Evolutionary conservation across 1,140 invertebrate species (phyloP).

Genomic region (Hyles euphorbiae): DNA sequence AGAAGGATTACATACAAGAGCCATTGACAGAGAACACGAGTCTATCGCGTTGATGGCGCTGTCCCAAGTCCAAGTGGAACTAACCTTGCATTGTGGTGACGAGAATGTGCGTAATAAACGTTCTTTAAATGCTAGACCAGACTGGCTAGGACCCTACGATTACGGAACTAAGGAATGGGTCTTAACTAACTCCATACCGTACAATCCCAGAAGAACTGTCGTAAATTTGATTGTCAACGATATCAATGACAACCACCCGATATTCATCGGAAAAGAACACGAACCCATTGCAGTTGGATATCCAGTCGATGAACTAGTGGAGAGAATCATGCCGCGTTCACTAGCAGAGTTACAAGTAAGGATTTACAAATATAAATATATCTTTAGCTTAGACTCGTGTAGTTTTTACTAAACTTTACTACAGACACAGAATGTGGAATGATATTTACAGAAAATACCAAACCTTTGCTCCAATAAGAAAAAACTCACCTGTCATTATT

Average conservation of each 20-base stretch:
- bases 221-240: constrained; percentile 72
- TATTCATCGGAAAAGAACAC: constrained; percentile 53
- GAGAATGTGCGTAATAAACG: constrained; percentile 38
- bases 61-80: constrained; percentile 67
- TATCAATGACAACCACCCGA: constrained; percentile 70
- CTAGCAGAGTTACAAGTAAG: constrained; percentile 63
- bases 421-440: no score
- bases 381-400: no score
- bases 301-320: constrained; percentile 52
- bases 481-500: no score
- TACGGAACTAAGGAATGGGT: constrained; percentile 61
- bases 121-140: constrained; percentile 25
- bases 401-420: no score
- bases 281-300: constrained; percentile 68
- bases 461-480: no score
- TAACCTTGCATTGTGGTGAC: constrained; percentile 44
- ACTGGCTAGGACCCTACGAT: constrained; percentile 39
- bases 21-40: constrained; percentile 64
- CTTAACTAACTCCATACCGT: constrained; percentile 50
- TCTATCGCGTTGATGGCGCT: constrained; percentile 68
- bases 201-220: constrained; percentile 50
- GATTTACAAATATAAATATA: neutral
- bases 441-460: no score
- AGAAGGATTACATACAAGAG: constrained; percentile 40
- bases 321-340: constrained; percentile 52